Percentiles rank a stretch among this genome's conserved stretches.
Evolutionary conservation across 2,888 invertebrate genomes (phyloP).

Genomic region (Lasius platythorax): DNA sequence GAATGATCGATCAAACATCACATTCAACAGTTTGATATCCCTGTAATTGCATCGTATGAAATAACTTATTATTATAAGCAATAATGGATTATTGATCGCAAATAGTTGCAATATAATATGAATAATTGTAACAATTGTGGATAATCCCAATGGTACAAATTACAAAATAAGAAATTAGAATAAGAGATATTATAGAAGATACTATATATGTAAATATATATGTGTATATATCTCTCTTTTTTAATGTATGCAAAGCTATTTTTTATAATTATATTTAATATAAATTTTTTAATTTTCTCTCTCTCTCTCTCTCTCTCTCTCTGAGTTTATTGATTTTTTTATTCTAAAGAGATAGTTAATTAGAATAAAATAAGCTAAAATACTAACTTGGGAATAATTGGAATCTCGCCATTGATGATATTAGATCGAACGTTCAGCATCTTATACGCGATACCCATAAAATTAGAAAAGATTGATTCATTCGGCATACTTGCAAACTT

Average conservation of each 20-base stretch:
- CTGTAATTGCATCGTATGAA: conserved; percentile 27
- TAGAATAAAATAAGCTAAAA: not conserved
- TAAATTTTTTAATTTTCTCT: not conserved
- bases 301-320: not conserved
- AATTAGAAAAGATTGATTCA: not conserved
- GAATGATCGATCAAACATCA: conserved; percentile 43
- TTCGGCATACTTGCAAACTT: not conserved
- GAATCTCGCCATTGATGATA: not conserved
- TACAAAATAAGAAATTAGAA: not conserved
- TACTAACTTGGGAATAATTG: conserved; percentile 29
- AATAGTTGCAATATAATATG: not conserved
- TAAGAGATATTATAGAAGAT: not conserved
- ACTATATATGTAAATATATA: not conserved
- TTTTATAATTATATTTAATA: not conserved
- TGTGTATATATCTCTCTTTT: not conserved
- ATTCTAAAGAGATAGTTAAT: not conserved
- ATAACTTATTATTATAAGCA: not conserved
- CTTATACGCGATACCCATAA: not conserved
- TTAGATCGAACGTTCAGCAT: not conserved
- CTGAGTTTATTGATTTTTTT: not conserved
- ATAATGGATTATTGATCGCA: conserved; percentile 14
- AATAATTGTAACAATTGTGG: not conserved
- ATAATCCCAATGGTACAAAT: not conserved
- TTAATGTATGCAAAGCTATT: not conserved
- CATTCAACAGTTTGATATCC: not conserved